Evolutionary conservation across 2,888 invertebrate species (phyloP).

Genomic region (Meliscaeva auricollis): DNA sequence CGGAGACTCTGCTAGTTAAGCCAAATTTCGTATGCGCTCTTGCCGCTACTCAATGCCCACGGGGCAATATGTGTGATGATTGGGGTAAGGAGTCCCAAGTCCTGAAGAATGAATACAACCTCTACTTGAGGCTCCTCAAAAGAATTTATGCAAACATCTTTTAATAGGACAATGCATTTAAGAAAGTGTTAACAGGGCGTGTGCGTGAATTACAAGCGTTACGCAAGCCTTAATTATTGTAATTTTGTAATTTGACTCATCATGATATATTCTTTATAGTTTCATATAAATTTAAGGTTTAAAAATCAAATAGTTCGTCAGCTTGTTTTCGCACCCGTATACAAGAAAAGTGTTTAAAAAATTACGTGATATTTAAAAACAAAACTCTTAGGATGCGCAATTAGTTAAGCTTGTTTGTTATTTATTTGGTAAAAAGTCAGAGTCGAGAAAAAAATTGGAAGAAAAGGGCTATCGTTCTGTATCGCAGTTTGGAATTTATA

Average conservation of each 20-base stretch:
- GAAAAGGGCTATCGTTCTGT: too few relatives aligned
- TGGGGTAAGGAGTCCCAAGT: constrained; percentile 62
- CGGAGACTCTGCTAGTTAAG: constrained; percentile 63
- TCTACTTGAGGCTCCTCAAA: constrained; percentile 53
- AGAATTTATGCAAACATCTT: constrained; percentile 71
- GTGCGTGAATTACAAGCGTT: constrained; percentile 80
- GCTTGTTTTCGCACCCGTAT: background rate
- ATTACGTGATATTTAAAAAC: too few relatives aligned
- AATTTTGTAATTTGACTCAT: constrained; percentile 78
- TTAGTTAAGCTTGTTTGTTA: too few relatives aligned
- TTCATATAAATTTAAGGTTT: background rate
- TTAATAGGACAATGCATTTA: constrained; percentile 73
- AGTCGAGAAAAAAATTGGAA: too few relatives aligned
- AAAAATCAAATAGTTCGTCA: background rate
- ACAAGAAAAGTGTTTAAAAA: background rate
- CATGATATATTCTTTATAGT: constrained; percentile 15
- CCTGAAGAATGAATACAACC: constrained; percentile 8
- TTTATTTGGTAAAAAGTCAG: too few relatives aligned
- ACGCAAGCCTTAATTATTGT: constrained; percentile 84
- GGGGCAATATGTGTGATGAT: constrained; percentile 76
- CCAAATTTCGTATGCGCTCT: constrained; percentile 71
- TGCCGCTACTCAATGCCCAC: constrained; percentile 60
- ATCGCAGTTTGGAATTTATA: too few relatives aligned
- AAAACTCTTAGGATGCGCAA: too few relatives aligned
- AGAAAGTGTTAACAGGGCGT: constrained; percentile 74